Conservation (phyloP, 2,888 invertebrate genomes). For the Acrobasis repandana region DNA sequence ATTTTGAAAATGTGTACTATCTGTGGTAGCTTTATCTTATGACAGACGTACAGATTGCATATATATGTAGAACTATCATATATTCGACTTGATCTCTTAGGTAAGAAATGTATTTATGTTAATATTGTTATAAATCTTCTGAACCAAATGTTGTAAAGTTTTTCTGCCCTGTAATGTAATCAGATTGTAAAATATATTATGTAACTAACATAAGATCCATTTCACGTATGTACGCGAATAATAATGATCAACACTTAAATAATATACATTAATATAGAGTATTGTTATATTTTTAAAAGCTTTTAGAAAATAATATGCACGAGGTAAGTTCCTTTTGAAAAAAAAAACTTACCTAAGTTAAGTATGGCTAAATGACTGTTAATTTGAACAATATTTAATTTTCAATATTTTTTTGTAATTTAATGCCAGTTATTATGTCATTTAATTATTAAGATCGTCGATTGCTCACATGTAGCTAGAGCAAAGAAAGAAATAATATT, state of each 20-base stretch:
- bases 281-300: too few relatives aligned
- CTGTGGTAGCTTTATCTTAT: constrained; percentile 28
- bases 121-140: constrained; percentile 44
- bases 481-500: too few relatives aligned
- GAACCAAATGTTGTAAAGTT: constrained; percentile 42
- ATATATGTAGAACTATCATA: constrained; percentile 38
- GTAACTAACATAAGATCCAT: constrained; percentile 36
- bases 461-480: not conserved
- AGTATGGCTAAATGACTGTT: too few relatives aligned
- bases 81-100: constrained; percentile 37
- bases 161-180: constrained; percentile 36
- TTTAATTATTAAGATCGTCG: not conserved
- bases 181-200: constrained; percentile 31
- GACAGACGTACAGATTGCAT: constrained; percentile 43
- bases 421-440: not conserved
- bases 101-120: constrained; percentile 38
- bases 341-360: too few relatives aligned
- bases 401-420: too few relatives aligned
- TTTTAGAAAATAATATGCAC: too few relatives aligned
- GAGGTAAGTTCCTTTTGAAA: too few relatives aligned
- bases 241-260: not conserved
- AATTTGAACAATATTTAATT: too few relatives aligned
- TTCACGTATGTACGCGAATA: constrained; percentile 29
- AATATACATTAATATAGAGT: too few relatives aligned
- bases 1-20: not conserved